phyloP scores from a whole-genome alignment of 2,888 invertebrate genomes.

The Amphipoea lucens region DNA sequence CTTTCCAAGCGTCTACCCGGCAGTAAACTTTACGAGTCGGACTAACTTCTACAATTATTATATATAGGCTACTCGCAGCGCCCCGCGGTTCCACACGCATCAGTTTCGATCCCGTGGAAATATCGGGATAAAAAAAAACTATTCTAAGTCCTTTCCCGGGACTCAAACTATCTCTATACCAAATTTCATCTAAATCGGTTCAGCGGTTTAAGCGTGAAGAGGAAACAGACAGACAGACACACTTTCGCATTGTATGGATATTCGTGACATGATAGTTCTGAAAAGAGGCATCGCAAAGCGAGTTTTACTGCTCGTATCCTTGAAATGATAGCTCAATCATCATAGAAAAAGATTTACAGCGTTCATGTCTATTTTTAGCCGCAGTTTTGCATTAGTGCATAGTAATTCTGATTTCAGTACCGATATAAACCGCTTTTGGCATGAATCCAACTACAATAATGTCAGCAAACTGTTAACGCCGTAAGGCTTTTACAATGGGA shows the following conservation, averaged over 20 bases:
- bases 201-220: no score
- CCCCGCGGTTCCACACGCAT: no score
- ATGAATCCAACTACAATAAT: background rate
- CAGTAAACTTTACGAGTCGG: constrained; percentile 11
- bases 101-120: no score
- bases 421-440: constrained; percentile 8
- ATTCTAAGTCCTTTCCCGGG: no score
- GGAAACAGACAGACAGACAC: no score
- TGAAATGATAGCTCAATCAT: background rate
- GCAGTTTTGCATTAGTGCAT: background rate
- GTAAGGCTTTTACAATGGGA: background rate
- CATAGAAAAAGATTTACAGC: background rate
- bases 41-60: background rate
- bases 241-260: no score
- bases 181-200: no score
- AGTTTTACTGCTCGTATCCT: background rate
- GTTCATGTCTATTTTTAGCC: constrained; percentile 1
- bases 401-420: constrained; percentile 1
- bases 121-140: no score
- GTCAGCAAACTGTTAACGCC: background rate
- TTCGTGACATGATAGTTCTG: background rate
- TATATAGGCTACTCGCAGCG: no score
- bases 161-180: no score
- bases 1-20: constrained; percentile 16
- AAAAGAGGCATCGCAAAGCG: background rate